Conservation (phyloP, 2,113 vertebrate species). For the Sturnus vulgaris region DNA sequence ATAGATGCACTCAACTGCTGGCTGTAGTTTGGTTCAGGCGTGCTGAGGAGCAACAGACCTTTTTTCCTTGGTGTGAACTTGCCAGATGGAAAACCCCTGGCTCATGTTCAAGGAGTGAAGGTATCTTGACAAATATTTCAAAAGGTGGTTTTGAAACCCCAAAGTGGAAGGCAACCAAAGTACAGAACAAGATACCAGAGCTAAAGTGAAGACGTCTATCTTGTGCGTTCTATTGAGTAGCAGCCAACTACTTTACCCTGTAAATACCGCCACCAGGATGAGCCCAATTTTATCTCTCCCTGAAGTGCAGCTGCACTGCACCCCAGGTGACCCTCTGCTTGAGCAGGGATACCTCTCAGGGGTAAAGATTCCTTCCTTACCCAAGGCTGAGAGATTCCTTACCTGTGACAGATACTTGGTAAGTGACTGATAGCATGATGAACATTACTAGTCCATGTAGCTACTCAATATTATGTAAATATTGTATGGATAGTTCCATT, state of each 20-base stretch:
- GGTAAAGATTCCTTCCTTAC: neutral
- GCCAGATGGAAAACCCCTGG: neutral
- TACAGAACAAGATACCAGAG: neutral
- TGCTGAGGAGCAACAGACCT: neutral
- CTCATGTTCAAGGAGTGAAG: neutral
- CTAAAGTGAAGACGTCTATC: neutral
- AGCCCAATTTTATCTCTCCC: neutral
- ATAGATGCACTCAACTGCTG: neutral
- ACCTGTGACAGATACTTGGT: fast-evolving
- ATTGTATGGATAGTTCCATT: neutral
- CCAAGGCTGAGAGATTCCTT: neutral
- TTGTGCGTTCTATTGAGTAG: neutral
- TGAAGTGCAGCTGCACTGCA: neutral
- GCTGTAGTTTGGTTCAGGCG: neutral
- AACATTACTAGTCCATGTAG: neutral
- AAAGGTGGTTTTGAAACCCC: neutral
- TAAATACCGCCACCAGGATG: neutral
- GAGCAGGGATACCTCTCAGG: neutral
- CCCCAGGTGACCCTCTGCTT: neutral
- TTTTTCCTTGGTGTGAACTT: neutral
- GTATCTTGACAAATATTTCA: neutral
- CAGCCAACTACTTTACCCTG: neutral
- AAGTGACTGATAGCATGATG: neutral
- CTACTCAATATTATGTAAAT: neutral
- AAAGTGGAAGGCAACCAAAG: neutral